A percentile compares a stretch with the other conserved stretches of the same genome.
phyloP scores from a whole-genome alignment of 1,140 invertebrate genomes.

The Drosophila funebris region DNA sequence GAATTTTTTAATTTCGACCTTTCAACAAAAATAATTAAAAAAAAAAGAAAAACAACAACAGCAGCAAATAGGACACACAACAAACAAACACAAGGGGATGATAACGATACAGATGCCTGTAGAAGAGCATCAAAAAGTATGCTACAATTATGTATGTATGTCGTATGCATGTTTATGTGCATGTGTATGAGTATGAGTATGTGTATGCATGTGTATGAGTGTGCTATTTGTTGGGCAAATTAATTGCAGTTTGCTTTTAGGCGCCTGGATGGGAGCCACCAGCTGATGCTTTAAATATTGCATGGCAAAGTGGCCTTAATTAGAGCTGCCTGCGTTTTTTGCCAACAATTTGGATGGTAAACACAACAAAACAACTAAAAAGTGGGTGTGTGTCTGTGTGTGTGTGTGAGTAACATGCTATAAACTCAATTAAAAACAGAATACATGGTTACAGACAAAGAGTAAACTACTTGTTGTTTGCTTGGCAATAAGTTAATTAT shows the following conservation, averaged over 20 bases:
- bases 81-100: neutral
- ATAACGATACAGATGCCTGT: slow-evolving; percentile 1
- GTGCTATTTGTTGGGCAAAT: slow-evolving; percentile 59
- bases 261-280: slow-evolving; percentile 10
- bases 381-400: neutral
- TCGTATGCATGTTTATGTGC: neutral
- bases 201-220: slow-evolving; percentile 7
- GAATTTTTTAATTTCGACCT: slow-evolving; percentile 76
- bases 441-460: no score
- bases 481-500: slow-evolving; percentile 5
- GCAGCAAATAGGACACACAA: slow-evolving; percentile 1
- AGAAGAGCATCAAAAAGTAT: slow-evolving; percentile 24
- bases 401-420: neutral
- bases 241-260: slow-evolving; percentile 65
- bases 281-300: slow-evolving; percentile 59
- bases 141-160: slow-evolving; percentile 19
- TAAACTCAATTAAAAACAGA: slow-evolving; percentile 16
- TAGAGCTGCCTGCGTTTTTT: slow-evolving; percentile 50
- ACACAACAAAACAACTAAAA: slow-evolving; percentile 26
- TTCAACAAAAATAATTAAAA: no score
- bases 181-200: neutral
- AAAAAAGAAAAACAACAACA: slow-evolving; percentile 20
- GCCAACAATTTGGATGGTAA: slow-evolving; percentile 35
- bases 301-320: slow-evolving; percentile 58
- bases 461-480: neutral